Evolutionary conservation across 2,797 vertebrate species (phyloP), one percentile per base, ranked within the genome.

Genomic region (Microctenopoma lineatum): DNA sequence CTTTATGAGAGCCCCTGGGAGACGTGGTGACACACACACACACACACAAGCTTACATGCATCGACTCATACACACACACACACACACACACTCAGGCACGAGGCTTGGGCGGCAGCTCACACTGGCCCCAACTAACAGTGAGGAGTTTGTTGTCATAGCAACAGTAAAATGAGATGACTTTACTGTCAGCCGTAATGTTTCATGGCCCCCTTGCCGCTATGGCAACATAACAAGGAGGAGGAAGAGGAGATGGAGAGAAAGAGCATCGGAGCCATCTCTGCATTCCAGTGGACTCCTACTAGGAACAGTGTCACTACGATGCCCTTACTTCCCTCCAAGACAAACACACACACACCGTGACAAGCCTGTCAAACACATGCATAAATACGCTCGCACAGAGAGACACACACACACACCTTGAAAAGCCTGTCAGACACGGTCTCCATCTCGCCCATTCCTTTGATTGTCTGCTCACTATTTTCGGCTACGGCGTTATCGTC

Each of bases 161-260:
- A 98, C 96, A 95, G 92, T 90, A 95, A 96, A 96, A 96, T 96
- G 95, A 97, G 96, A 96, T 95, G 95, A 96, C 94, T 97, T 96
- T 95, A 95, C 96, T 97, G 96, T 96, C 96, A 96, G 95, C 96
- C 94, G 94, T 96, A 95, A 97, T 96, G 95, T 97, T 97, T 96
- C 93, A 94, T 94, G 95, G 94, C 95, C 93, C 92, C 94, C 95
- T 94, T 80, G 91, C 91, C 89, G 88, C 91, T 89, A 93, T 92
- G 92, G 92, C 89, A 92, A 92, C 91, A 91, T 91, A 88, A 93
- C 90, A 91, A 92, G 89, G 87, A 89, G 84, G 87, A 88, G 79
- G 87, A 87, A 87, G 85, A 85, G 73, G 80, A 84, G 89, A 87
- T 59, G 41, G 84, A 84, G 88, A 80, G 80, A 81, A 78, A 75